Conservation (phyloP, 2,797 vertebrate species). For the Yasuhikotakia modesta region DNA sequence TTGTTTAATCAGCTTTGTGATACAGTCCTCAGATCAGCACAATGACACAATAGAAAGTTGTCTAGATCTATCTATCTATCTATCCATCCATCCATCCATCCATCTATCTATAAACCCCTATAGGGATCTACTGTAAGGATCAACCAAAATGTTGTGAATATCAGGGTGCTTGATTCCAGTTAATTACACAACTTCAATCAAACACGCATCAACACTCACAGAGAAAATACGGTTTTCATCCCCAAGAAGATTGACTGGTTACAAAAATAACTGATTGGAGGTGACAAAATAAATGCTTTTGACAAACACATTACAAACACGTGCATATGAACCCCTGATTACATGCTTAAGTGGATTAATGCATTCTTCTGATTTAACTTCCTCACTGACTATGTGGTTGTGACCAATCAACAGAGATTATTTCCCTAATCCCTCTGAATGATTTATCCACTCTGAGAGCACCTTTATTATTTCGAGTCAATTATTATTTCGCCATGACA, state of each 20-base stretch:
- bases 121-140: too few relatives aligned
- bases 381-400: not conserved
- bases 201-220: not conserved
- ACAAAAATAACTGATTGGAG: not conserved
- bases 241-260: not conserved
- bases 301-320: slow-evolving; percentile 8
- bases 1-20: not conserved
- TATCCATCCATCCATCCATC: too few relatives aligned
- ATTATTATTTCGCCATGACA: slow-evolving; percentile 10
- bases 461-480: slow-evolving; percentile 12
- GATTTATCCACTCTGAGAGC: slow-evolving; percentile 1
- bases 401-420: slow-evolving; percentile 16
- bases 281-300: slow-evolving; percentile 9
- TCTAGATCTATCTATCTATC: too few relatives aligned
- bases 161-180: not conserved
- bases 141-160: too few relatives aligned
- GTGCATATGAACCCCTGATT: slow-evolving; percentile 17
- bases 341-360: slow-evolving; percentile 24
- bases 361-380: slow-evolving; percentile 12
- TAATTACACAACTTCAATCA: slow-evolving; percentile 1
- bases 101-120: too few relatives aligned
- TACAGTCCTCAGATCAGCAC: not conserved
- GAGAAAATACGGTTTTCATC: not conserved
- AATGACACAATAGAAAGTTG: too few relatives aligned
- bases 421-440: slow-evolving; percentile 23